phyloP scores from a whole-genome alignment of 2,888 invertebrate genomes.

The Chymomyza fuscimana region DNA sequence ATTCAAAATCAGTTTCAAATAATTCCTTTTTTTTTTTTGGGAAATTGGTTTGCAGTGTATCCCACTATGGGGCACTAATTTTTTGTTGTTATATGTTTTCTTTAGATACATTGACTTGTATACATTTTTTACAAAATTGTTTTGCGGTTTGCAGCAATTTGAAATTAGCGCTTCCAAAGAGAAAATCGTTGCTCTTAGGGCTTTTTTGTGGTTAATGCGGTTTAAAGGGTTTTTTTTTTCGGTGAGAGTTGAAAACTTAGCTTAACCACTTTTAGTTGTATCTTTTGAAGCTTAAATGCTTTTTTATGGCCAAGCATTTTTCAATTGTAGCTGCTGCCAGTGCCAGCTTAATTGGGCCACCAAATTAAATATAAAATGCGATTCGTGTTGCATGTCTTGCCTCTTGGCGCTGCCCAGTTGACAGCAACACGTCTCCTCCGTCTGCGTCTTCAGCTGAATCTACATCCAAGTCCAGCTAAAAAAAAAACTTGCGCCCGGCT shows the following conservation, averaged over 20 bases:
- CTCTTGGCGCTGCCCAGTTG: slow-evolving; percentile 33
- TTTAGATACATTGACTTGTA: neutral
- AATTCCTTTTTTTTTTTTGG: neutral
- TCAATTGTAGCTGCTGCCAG: slow-evolving; percentile 54
- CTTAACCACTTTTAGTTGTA: neutral
- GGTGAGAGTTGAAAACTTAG: slow-evolving; percentile 37
- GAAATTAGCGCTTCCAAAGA: slow-evolving; percentile 28
- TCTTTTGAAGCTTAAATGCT: slow-evolving; percentile 54
- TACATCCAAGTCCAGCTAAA: slow-evolving; percentile 31
- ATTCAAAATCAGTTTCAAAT: no score
- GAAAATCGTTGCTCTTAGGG: slow-evolving; percentile 61
- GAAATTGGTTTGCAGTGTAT: neutral
- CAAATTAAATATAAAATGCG: slow-evolving; percentile 64
- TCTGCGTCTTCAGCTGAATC: slow-evolving; percentile 40
- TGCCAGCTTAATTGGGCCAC: slow-evolving; percentile 65
- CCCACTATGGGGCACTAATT: neutral
- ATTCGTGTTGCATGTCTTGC: slow-evolving; percentile 49
- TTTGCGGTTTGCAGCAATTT: slow-evolving; percentile 61
- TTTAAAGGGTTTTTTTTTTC: slow-evolving; percentile 36
- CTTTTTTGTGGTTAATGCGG: slow-evolving; percentile 63
- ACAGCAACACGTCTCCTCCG: slow-evolving; percentile 66
- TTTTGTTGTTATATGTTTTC: neutral
- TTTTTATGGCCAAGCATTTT: slow-evolving; percentile 59
- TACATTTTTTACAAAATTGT: slow-evolving; percentile 52
- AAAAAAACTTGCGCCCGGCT: slow-evolving; percentile 26